Percentiles rank a stretch among this genome's conserved stretches.
These are phyloP conservation scores for Proterorhinus semilunaris DNA, from an alignment of 2,113 vertebrate species.

Conservation along the genomic window DNA sequence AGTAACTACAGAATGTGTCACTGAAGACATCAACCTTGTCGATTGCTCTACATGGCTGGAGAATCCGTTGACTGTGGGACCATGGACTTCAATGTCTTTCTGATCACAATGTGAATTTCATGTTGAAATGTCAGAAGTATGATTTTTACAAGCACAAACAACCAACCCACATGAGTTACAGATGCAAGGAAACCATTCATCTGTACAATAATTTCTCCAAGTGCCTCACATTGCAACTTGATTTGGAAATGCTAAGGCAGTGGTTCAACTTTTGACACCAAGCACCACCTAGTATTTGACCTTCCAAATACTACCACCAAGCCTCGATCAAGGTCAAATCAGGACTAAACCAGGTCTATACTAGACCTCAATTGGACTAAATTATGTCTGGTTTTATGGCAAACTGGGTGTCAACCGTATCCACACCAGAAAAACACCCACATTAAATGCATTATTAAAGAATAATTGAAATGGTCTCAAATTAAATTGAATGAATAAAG, in stretches of 20 bases:
- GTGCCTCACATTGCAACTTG: slow-evolving; percentile 67
- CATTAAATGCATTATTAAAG: too few relatives aligned
- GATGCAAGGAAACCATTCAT: slow-evolving; percentile 52
- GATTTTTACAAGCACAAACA: slow-evolving; percentile 36
- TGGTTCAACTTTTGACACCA: background rate
- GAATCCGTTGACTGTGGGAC: slow-evolving; percentile 18
- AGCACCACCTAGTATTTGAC: too few relatives aligned
- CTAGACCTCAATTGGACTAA: too few relatives aligned
- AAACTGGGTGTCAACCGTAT: too few relatives aligned
- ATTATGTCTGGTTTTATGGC: too few relatives aligned
- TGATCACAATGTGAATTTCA: slow-evolving; percentile 26
- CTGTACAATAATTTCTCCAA: slow-evolving; percentile 73
- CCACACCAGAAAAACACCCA: too few relatives aligned
- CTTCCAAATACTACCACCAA: too few relatives aligned
- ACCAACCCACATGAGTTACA: slow-evolving; percentile 27
- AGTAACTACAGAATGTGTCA: slow-evolving; percentile 30
- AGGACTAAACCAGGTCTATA: too few relatives aligned
- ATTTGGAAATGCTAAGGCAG: slow-evolving; percentile 9
- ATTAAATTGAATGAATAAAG: too few relatives aligned
- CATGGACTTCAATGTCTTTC: slow-evolving; percentile 23
- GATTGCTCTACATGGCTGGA: slow-evolving; percentile 13
- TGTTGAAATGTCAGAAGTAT: slow-evolving; percentile 47
- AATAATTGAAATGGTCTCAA: too few relatives aligned
- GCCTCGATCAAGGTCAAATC: too few relatives aligned
- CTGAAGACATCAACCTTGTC: slow-evolving; percentile 12